Evolutionary conservation across 2,113 vertebrate species (phyloP).

Genomic region (Philantomba maxwellii): DNA sequence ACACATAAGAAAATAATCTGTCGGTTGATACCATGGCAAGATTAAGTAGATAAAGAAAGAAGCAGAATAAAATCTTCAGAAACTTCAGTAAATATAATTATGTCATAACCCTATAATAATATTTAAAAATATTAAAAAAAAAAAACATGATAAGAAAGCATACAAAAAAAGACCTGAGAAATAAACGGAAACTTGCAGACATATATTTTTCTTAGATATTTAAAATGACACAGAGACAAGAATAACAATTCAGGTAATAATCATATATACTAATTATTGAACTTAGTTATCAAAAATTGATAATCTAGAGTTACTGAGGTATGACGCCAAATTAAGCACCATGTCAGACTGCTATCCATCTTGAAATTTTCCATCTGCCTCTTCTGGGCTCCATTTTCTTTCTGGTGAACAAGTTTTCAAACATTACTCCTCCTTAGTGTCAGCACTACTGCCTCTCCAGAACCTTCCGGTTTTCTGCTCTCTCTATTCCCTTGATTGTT

Average conservation of each 20-base stretch:
- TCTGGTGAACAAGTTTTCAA: neutral
- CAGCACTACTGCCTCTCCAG: neutral
- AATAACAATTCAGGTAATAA: neutral
- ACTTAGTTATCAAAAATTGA: neutral
- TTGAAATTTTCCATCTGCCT: neutral
- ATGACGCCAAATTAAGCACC: neutral
- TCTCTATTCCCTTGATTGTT: neutral
- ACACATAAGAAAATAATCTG: neutral
- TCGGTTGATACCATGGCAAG: neutral
- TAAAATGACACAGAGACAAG: neutral
- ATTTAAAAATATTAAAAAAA: conserved; percentile 18
- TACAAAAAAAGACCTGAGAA: neutral
- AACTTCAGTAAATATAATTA: neutral
- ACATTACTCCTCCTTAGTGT: neutral
- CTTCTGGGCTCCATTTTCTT: neutral
- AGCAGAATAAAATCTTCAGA: neutral
- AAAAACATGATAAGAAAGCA: neutral
- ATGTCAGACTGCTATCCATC: neutral
- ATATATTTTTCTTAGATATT: conserved; percentile 8
- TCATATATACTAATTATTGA: neutral
- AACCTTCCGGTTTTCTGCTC: neutral
- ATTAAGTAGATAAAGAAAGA: neutral
- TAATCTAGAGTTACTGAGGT: neutral
- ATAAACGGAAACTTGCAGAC: neutral
- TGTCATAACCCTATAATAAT: neutral